Conservation (phyloP, 2,888 invertebrate species). For the Conistra vaccinii region DNA sequence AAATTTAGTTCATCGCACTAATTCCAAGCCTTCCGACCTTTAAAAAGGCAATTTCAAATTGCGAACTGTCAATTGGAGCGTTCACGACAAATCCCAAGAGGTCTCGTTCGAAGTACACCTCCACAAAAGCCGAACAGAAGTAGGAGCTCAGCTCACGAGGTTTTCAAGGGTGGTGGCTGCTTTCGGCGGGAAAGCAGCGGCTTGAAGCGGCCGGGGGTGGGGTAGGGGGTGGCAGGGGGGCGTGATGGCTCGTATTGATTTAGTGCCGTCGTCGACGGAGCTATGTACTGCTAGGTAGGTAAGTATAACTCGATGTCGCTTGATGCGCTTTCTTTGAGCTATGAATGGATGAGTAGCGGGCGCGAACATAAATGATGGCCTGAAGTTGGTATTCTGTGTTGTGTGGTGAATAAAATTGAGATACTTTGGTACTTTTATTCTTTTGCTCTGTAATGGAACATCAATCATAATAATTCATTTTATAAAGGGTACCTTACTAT, state of each 20-base stretch:
- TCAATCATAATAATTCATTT: background rate
- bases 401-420: constrained; percentile 44
- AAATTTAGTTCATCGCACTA: constrained; percentile 43
- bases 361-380: constrained; percentile 66
- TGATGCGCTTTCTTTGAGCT: constrained; percentile 89
- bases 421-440: constrained; percentile 12
- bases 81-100: constrained; percentile 88
- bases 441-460: background rate
- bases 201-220: constrained; percentile 77
- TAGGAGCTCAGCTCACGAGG: constrained; percentile 91
- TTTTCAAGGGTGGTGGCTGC: constrained; percentile 90
- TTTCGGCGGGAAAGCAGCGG: constrained; percentile 89
- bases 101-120: constrained; percentile 87
- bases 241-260: constrained; percentile 91
- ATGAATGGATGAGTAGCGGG: constrained; percentile 64
- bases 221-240: constrained; percentile 78
- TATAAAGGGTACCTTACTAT: background rate
- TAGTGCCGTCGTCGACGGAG: constrained; percentile 91
- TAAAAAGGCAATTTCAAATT: constrained; percentile 82
- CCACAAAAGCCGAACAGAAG: constrained; percentile 91
- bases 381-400: constrained; percentile 45
- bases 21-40: constrained; percentile 62
- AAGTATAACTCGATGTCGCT: constrained; percentile 86
- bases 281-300: constrained; percentile 88
- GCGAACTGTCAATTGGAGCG: constrained; percentile 86